Base-by-base conservation (phyloP, 2,113 vertebrate species). In the Empidonax alnorum region DNA sequence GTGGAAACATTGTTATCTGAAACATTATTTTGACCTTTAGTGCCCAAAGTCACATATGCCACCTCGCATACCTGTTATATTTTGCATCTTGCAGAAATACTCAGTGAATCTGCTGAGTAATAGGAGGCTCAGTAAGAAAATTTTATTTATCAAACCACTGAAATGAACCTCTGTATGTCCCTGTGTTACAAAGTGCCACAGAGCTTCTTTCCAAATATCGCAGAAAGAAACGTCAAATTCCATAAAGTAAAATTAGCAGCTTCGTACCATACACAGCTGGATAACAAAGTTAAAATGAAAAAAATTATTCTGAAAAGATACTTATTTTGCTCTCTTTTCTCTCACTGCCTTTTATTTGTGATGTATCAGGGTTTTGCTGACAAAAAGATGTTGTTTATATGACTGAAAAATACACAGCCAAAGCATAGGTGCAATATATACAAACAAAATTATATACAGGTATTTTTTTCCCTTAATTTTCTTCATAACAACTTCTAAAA, bases 31-130 rank as follows among this genome's bases (percentile, higher is more conserved):
- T 68, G 42, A 61, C 53, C 63, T 84, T 67, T n/a, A 76, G 39
- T 41, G 28, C 24, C n/a, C 37, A 7, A 84, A 84, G 80, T 89
- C 14, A 0, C 25, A 18, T 3, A 12, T 55, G 49, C 52, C 55
- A 59, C 55, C 61, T 95, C 81, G 39, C 14, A 63, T 28, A 11
- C 23, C 28, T 12, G 14, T 49, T 69, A 5, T 10, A 78, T 84
- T 96, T 96, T 73, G 46, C 20, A 67, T 92, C 39, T 84, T 90
- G 33, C 25, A 75, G 80, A 93, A 92, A 88, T 35, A 87, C 21
- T 10, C 37, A 33, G 49, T 14, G 27, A 90, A 90, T 42, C 55
- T 46, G 17, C 24, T 46, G 39, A 67, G 33, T 72, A 92, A 89
- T 5, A 47, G 16, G 42, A 84, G 17, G 42, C 44, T 90, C n/a